Conservation (phyloP, 2,113 vertebrate genomes). For the Oryzias javanicus region DNA sequence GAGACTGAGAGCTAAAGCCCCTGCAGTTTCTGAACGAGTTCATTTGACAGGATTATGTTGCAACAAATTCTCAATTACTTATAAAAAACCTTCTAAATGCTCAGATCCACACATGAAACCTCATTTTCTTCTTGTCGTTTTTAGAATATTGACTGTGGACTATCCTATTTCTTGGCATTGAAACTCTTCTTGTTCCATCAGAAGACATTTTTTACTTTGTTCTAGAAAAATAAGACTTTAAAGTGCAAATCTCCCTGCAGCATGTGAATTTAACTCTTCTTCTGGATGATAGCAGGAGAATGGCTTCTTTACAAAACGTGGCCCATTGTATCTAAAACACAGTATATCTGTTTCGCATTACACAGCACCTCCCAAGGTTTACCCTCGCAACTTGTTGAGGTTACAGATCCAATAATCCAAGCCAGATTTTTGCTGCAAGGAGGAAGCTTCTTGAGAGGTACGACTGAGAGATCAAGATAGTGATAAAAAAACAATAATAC, state of each 20-base stretch:
- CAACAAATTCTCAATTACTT: too few relatives aligned
- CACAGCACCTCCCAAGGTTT: conserved; percentile 57
- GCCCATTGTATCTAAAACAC: conserved; percentile 50
- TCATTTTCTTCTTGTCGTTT: too few relatives aligned
- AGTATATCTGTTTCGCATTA: conserved; percentile 73
- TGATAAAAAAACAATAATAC: conserved; percentile 39
- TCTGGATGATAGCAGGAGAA: conserved; percentile 59
- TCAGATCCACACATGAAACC: too few relatives aligned
- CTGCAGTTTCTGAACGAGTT: too few relatives aligned
- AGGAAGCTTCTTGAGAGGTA: conserved; percentile 23
- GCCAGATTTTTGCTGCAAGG: conserved; percentile 69
- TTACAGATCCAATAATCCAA: conserved; percentile 65
- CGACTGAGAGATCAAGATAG: conserved; percentile 21
- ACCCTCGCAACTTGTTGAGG: conserved; percentile 42
- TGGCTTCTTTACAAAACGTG: conserved; percentile 56
- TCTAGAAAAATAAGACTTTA: too few relatives aligned
- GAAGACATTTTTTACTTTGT: conserved; percentile 30
- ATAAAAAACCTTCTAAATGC: too few relatives aligned
- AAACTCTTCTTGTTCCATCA: conserved; percentile 42
- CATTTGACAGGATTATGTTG: too few relatives aligned
- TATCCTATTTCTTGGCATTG: conserved; percentile 51
- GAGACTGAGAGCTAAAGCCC: too few relatives aligned
- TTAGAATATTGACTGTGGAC: conserved; percentile 2
- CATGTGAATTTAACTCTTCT: conserved; percentile 55
- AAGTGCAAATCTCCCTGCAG: conserved; percentile 30